phyloP scores from a whole-genome alignment of 2,888 invertebrate species.

The Leptogaster cylindrica region DNA sequence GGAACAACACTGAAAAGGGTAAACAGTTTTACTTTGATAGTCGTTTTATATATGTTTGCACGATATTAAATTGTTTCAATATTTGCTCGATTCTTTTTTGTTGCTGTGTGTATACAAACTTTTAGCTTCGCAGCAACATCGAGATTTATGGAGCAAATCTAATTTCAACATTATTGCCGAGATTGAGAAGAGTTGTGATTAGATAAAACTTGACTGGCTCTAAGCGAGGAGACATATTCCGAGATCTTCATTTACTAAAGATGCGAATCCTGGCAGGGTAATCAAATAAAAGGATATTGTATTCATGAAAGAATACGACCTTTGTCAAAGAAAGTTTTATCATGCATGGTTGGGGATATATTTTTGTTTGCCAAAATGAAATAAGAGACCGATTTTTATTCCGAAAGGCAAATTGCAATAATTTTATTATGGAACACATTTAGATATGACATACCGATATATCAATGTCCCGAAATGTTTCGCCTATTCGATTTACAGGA shows the following conservation, averaged over 20 bases:
- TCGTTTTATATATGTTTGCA: too few species aligned
- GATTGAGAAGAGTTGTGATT: slow-evolving; percentile 14
- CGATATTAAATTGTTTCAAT: neutral
- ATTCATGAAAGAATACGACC: slow-evolving; percentile 13
- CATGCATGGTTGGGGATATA: neutral
- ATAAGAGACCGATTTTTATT: too few species aligned
- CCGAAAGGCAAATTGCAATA: too few species aligned
- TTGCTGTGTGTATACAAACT: too few species aligned
- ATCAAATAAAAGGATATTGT: slow-evolving; percentile 30
- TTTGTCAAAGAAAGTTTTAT: neutral
- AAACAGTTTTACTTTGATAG: too few species aligned
- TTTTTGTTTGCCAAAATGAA: too few species aligned
- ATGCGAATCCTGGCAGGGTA: neutral
- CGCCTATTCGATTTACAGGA: neutral
- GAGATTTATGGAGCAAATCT: slow-evolving; percentile 15
- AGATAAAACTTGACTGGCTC: slow-evolving; percentile 9
- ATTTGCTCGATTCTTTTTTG: too few species aligned
- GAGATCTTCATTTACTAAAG: neutral
- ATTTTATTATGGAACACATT: slow-evolving; percentile 2
- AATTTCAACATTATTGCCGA: slow-evolving; percentile 16
- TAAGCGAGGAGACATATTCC: neutral
- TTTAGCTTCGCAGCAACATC: slow-evolving; percentile 12
- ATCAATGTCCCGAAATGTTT: slow-evolving; percentile 2
- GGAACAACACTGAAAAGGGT: too few species aligned
- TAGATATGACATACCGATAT: neutral